Evolutionary conservation across 2,888 invertebrate species (phyloP).

Genomic region (Hyposoter didymator): DNA sequence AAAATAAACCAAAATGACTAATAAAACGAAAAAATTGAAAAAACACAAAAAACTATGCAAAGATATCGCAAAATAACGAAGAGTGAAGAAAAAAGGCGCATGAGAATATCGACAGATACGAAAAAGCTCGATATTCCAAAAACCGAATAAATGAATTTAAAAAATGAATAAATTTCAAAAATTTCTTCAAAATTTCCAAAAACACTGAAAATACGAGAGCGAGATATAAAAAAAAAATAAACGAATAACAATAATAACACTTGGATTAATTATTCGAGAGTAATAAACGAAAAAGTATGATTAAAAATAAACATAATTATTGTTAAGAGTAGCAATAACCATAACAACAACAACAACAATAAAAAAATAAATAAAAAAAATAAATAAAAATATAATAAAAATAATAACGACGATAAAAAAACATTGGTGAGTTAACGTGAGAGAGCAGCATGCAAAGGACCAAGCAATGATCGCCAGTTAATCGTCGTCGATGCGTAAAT

Average conservation of each 20-base stretch:
- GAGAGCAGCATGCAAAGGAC: constrained; percentile 77
- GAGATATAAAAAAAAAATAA: no score
- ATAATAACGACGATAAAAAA: constrained; percentile 76
- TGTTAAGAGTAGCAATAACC: not conserved
- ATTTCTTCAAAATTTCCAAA: not conserved
- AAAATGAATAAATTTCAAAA: not conserved
- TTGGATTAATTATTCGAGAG: not conserved
- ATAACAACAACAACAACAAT: not conserved
- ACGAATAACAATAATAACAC: not conserved
- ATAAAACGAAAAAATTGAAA: no score
- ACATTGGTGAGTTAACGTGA: constrained; percentile 80
- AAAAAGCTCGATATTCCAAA: constrained; percentile 41
- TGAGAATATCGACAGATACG: constrained; percentile 30
- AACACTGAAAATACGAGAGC: not conserved
- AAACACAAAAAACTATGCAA: constrained; percentile 37
- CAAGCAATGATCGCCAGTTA: constrained; percentile 79
- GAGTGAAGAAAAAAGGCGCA: constrained; percentile 51
- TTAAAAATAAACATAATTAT: not conserved
- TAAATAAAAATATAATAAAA: constrained; percentile 38
- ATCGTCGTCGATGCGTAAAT: constrained; percentile 52
- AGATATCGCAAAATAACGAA: constrained; percentile 38
- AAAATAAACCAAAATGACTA: not conserved
- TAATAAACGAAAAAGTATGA: constrained; percentile 43
- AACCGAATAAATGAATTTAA: not conserved
- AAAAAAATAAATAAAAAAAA: not conserved